Evolutionary conservation across 2,797 vertebrate species (phyloP).

Genomic region (Rhinatrema bivittatum): DNA sequence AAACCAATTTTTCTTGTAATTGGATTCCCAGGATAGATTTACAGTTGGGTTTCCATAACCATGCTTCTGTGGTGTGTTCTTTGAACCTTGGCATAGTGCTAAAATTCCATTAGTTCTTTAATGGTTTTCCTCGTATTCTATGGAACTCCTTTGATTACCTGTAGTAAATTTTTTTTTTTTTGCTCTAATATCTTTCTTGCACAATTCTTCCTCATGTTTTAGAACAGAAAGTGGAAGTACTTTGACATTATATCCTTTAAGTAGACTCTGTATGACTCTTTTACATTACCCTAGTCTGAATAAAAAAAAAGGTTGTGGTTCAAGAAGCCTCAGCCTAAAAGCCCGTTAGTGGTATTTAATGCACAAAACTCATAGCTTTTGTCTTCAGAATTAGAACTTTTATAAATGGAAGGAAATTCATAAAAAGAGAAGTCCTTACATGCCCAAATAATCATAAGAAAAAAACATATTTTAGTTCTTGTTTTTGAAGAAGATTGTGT

Average conservation of each 20-base stretch:
- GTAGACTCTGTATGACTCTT: neutral
- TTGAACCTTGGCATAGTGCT: neutral
- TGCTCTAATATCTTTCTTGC: neutral
- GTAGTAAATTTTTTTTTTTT: accelerated
- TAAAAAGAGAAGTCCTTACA: neutral
- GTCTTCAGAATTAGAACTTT: neutral
- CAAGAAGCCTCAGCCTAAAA: neutral
- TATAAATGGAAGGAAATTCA: neutral
- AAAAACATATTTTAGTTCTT: neutral
- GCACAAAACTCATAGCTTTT: neutral
- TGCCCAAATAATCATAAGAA: neutral
- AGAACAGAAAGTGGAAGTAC: neutral
- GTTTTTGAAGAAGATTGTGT: neutral
- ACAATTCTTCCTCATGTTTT: neutral
- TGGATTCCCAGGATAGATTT: neutral
- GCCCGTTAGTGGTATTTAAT: neutral
- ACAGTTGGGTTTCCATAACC: neutral
- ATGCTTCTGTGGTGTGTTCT: neutral
- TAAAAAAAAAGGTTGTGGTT: neutral
- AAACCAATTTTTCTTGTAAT: neutral
- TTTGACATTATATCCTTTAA: neutral
- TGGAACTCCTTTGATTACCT: neutral
- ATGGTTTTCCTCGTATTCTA: neutral
- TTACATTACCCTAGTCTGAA: neutral
- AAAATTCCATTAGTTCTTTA: neutral